Conservation (phyloP, 2,113 vertebrate species). For the Rallus limicola region DNA sequence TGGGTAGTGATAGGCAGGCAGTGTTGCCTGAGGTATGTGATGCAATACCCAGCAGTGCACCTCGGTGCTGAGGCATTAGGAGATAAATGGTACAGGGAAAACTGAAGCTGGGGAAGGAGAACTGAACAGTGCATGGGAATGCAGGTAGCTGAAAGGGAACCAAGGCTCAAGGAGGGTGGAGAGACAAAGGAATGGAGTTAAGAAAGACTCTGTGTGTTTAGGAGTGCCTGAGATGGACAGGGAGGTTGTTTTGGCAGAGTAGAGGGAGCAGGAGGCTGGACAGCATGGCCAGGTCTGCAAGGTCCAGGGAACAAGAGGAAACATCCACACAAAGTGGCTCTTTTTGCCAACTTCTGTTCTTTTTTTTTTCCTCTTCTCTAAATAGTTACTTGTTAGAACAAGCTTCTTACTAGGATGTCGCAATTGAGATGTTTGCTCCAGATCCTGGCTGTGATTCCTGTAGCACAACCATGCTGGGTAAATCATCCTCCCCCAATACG, state of each 20-base stretch:
- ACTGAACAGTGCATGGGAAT: rapidly evolving
- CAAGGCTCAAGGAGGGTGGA: neutral
- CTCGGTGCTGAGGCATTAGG: neutral
- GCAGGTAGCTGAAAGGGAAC: neutral
- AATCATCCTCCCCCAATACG: neutral
- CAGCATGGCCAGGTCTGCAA: neutral
- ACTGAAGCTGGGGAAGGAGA: neutral
- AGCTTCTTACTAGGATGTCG: slow-evolving; percentile 35
- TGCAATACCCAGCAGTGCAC: rapidly evolving
- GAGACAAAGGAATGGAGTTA: neutral
- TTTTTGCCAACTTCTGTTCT: slow-evolving; percentile 11
- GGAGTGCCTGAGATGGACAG: neutral
- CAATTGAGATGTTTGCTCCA: slow-evolving; percentile 40
- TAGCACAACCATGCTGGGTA: neutral
- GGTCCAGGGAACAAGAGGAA: neutral
- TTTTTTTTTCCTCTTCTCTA: slow-evolving; percentile 30
- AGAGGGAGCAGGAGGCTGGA: neutral
- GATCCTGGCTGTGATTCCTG: slow-evolving; percentile 23
- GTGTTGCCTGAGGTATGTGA: neutral
- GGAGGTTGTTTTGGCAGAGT: neutral
- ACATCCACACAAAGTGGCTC: neutral
- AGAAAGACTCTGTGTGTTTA: neutral
- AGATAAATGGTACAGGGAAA: neutral
- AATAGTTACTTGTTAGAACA: slow-evolving; percentile 48
- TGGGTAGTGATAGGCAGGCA: neutral